Percentiles rank a stretch among this genome's conserved stretches.
Evolutionary conservation across 2,888 invertebrate species (phyloP).

Genomic region (Prosapia bicincta): DNA sequence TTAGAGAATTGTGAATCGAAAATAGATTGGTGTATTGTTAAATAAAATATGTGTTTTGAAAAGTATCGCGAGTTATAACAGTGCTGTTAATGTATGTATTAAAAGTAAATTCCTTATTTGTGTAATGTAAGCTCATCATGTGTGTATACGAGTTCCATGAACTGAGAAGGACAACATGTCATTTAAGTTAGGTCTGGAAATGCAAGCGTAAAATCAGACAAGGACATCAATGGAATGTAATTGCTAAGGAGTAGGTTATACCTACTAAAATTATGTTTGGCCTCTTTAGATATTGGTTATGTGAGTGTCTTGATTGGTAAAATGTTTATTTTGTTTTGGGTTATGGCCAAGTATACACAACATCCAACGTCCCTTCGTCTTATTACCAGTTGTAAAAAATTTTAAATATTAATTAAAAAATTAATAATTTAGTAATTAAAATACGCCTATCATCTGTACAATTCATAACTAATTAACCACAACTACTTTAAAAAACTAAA

Average conservation of each 20-base stretch:
- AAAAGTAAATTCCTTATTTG: background rate
- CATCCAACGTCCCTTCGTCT: background rate
- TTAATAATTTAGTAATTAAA: too few species aligned
- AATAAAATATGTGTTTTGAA: background rate
- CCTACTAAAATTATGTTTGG: slow-evolving; percentile 30
- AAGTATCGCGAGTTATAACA: background rate
- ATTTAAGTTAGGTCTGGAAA: slow-evolving; percentile 33
- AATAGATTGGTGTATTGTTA: background rate
- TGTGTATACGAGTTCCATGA: slow-evolving; percentile 33
- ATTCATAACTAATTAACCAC: too few species aligned
- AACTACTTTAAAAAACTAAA: too few species aligned
- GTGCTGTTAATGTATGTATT: background rate
- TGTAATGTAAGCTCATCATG: slow-evolving; percentile 12
- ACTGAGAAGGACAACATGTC: slow-evolving; percentile 38
- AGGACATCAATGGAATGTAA: slow-evolving; percentile 32
- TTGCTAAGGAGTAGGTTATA: slow-evolving; percentile 21
- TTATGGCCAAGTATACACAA: background rate
- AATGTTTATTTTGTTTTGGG: background rate
- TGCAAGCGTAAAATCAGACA: slow-evolving; percentile 10
- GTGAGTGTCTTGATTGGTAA: slow-evolving; percentile 25
- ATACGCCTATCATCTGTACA: too few species aligned
- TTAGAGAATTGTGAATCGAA: background rate
- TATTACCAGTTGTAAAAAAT: background rate
- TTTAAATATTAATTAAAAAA: too few species aligned
- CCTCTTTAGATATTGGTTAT: slow-evolving; percentile 21